phyloP scores from a whole-genome alignment of 92 coral and sea anemone species.

The Paragorgia papillata region DNA sequence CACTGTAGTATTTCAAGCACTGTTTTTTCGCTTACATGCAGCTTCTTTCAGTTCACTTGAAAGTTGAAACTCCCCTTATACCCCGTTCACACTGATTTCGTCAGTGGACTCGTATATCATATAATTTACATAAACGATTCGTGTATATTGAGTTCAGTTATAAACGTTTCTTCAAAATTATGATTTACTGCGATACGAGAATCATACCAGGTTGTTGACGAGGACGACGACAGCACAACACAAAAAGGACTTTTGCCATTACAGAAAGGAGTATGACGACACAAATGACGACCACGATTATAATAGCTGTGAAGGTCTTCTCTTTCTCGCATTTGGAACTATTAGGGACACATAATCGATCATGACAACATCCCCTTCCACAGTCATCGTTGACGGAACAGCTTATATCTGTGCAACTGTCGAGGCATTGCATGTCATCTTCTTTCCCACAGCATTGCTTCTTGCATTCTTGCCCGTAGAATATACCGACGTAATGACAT shows the following conservation, averaged over 20 bases:
- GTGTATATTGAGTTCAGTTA: too few relatives aligned
- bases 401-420: constrained; percentile 3
- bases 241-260: not conserved
- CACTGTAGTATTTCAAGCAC: too few relatives aligned
- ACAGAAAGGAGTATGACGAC: too few relatives aligned
- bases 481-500: not conserved
- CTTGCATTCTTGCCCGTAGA: not conserved
- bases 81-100: too few relatives aligned
- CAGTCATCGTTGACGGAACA: constrained; percentile 28
- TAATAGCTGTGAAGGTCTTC: not conserved
- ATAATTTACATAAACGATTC: too few relatives aligned
- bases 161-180: not conserved
- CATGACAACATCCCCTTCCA: constrained; percentile 4
- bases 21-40: too few relatives aligned
- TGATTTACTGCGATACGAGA: constrained; percentile 15
- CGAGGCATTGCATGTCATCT: constrained; percentile 8
- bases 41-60: too few relatives aligned
- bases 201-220: constrained; percentile 19
- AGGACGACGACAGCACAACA: constrained; percentile 14
- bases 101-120: too few relatives aligned
- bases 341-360: not conserved
- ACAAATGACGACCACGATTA: not conserved
- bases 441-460: constrained; percentile 29
- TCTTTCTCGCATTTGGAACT: not conserved
- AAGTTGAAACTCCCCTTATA: too few relatives aligned